These are phyloP conservation scores for Monarcha castaneiventris DNA, from an alignment of 2,113 vertebrate genomes.

Conservation along the genomic window DNA sequence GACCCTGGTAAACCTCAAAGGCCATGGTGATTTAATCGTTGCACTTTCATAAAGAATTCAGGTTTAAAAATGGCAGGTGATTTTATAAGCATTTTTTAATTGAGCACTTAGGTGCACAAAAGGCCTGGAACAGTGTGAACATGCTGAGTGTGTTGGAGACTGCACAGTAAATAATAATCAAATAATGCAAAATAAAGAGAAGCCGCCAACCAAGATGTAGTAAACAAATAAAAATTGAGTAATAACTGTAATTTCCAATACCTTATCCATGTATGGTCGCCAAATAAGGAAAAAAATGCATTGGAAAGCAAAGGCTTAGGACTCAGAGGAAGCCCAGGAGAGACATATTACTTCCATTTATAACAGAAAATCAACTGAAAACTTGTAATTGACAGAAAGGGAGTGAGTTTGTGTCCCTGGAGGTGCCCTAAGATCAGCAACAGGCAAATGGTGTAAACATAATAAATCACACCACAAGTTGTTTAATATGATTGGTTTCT, in stretches of 20 bases:
- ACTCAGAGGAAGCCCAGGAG: background rate
- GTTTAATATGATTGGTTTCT: background rate
- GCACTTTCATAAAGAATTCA: background rate
- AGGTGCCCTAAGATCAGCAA: constrained; percentile 31
- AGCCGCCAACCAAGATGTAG: background rate
- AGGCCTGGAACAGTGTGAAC: background rate
- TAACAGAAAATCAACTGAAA: constrained; percentile 40
- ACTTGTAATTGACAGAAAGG: constrained; percentile 37
- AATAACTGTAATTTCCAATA: constrained; percentile 54
- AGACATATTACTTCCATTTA: constrained; percentile 34
- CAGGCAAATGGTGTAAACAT: constrained; percentile 23
- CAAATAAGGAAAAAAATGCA: constrained; percentile 6
- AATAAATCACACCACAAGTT: constrained; percentile 31
- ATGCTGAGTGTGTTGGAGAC: background rate
- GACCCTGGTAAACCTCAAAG: background rate
- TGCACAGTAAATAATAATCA: constrained; percentile 37
- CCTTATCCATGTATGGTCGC: background rate
- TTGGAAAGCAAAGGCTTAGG: constrained; percentile 5
- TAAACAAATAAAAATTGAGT: constrained; percentile 62
- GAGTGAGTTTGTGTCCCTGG: constrained; percentile 44
- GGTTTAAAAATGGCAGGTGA: background rate
- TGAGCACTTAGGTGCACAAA: background rate
- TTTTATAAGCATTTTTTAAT: background rate
- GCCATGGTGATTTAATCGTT: background rate
- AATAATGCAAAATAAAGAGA: constrained; percentile 33